These are phyloP conservation scores for Cavia aperea DNA, from an alignment of 2,113 vertebrate species.

Conservation along the genomic window DNA sequence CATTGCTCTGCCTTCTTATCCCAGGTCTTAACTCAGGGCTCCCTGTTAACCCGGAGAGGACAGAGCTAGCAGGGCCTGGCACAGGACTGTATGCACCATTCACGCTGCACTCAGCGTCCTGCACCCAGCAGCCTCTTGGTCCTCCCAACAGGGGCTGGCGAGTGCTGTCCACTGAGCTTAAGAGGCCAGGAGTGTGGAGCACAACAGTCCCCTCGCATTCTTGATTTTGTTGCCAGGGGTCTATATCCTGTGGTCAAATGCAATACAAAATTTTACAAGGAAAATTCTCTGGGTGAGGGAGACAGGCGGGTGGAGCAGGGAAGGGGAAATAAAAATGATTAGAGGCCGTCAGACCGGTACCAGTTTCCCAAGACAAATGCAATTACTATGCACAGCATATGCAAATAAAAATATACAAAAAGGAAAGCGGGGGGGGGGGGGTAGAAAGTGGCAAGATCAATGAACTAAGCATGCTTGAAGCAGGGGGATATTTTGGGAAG, in stretches of 20 bases:
- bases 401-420: not conserved
- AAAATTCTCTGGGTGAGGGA: not conserved
- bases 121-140: not conserved
- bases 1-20: not conserved
- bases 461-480: not conserved
- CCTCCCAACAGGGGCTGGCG: fast-evolving
- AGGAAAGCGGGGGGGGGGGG: not conserved
- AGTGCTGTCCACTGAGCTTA: not conserved
- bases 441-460: not conserved
- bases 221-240: not conserved
- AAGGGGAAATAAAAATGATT: not conserved
- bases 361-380: not conserved
- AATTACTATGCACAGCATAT: not conserved
- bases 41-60: not conserved
- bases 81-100: not conserved
- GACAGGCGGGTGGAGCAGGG: not conserved
- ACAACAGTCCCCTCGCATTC: not conserved
- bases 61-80: not conserved
- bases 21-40: not conserved
- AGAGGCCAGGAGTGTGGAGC: not conserved
- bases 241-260: not conserved
- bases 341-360: not conserved
- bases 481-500: not conserved
- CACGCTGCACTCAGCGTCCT: not conserved
- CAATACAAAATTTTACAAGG: not conserved